phyloP scores from a whole-genome alignment of 2,797 vertebrate genomes.

The Bufotes viridis region DNA sequence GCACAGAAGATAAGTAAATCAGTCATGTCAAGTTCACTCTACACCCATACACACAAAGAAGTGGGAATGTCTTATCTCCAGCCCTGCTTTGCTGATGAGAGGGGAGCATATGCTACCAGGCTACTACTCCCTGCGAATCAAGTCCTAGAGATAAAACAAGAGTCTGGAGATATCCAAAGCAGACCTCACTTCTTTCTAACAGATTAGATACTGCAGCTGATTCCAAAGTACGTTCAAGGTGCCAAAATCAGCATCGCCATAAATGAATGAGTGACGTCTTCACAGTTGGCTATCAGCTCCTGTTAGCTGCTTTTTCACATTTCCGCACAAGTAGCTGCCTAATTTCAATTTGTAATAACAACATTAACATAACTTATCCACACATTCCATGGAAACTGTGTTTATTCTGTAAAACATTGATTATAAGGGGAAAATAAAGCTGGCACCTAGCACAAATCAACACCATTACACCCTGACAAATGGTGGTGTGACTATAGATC shows the following conservation, averaged over 20 bases:
- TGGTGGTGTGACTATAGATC: no score
- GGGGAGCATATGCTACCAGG: conserved; percentile 23
- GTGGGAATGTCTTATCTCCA: conserved; percentile 51
- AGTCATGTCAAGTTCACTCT: conserved; percentile 54
- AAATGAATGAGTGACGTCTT: not conserved
- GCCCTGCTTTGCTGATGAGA: conserved; percentile 34
- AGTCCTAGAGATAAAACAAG: conserved; percentile 44
- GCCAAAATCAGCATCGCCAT: conserved; percentile 10
- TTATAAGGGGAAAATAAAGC: no score
- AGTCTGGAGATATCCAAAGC: conserved; percentile 26
- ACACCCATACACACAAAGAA: conserved; percentile 43
- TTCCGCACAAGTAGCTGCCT: not conserved
- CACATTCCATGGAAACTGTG: not conserved
- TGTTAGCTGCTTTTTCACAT: not conserved
- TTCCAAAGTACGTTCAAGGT: not conserved
- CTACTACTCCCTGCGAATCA: conserved; percentile 28
- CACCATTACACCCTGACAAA: no score
- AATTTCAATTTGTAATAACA: not conserved
- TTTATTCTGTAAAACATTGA: not conserved
- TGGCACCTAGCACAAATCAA: no score
- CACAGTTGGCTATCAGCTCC: not conserved
- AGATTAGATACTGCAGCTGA: conserved; percentile 2
- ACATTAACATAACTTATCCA: not conserved
- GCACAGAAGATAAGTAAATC: conserved; percentile 47
- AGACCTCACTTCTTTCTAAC: conserved; percentile 26